Evolutionary conservation across 2,113 vertebrate genomes (phyloP).

Genomic region (Podarcis muralis): DNA sequence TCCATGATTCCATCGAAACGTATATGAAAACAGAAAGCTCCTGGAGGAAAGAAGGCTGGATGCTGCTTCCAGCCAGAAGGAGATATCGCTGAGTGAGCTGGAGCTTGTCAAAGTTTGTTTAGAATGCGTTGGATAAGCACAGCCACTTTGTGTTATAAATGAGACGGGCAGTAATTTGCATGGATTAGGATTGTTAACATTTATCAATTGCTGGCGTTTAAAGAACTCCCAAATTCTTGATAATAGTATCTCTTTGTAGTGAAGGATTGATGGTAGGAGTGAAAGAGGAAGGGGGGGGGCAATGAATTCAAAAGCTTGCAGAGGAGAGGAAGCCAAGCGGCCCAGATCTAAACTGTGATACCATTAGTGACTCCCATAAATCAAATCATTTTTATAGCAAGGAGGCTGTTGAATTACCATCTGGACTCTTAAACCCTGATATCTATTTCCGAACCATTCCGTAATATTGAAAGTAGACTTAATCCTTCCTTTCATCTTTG

Average conservation of each 20-base stretch:
- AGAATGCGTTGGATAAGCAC: slow-evolving; percentile 74
- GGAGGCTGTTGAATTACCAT: slow-evolving; percentile 87
- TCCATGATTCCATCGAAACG: neutral
- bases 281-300: slow-evolving; percentile 27
- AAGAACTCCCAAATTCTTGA: slow-evolving; percentile 83
- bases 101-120: slow-evolving; percentile 75
- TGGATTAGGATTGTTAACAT: slow-evolving; percentile 82
- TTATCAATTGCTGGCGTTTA: slow-evolving; percentile 81
- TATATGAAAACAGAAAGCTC: slow-evolving; percentile 40
- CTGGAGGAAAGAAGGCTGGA: slow-evolving; percentile 70
- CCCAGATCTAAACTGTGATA: slow-evolving; percentile 85
- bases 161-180: slow-evolving; percentile 81
- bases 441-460: slow-evolving; percentile 82
- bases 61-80: slow-evolving; percentile 60
- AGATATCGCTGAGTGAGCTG: slow-evolving; percentile 68
- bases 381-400: slow-evolving; percentile 84
- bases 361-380: slow-evolving; percentile 86
- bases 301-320: slow-evolving; percentile 83
- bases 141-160: slow-evolving; percentile 77
- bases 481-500: slow-evolving; percentile 82
- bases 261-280: slow-evolving; percentile 84
- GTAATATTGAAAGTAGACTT: slow-evolving; percentile 80
- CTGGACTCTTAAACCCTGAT: slow-evolving; percentile 88
- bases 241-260: slow-evolving; percentile 84
- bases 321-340: slow-evolving; percentile 82